Evolutionary conservation across 2,888 invertebrate genomes (phyloP), one percentile per base, ranked within the genome.

Genomic region (Drosophila histrio): DNA sequence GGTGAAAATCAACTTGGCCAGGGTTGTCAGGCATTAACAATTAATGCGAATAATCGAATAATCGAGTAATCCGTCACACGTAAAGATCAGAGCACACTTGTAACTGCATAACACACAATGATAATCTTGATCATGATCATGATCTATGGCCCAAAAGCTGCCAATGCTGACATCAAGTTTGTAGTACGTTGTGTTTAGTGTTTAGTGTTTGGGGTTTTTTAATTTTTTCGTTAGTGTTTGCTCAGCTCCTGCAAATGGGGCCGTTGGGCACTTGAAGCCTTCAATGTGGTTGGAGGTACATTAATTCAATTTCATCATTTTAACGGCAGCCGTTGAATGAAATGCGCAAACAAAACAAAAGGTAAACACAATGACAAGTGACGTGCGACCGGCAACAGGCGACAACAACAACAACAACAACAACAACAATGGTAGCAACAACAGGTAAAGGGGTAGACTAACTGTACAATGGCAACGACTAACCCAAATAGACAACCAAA

Each of bases 311-410:
- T 77, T 67, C 77, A 77, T 79, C 72, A 72, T 72, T 76, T 64
- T 26, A 74, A 74, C 68, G 77, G 73, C 72, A 68, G 69, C 59
- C 54, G 57, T 57, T 58, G 36, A 58, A 61, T 52, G 50, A 77
- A 73, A 68, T 43, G 66, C 8, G 61, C 70, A 86, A 77, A 69
- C 77, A 86, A 72, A 65, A 54, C 62, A 61, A 58, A 65, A 70
- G 58, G 73, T 61, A 79, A 85, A 79, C 60, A 82, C 67, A 66
- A 67, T 79, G 77, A 69, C 77, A 71, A 67, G 85, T 81, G 85
- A 78, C 79, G 85, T 73, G 83, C 86, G 62, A 78, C 24, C 9
- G 54, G 21, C 54, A 17, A 17, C 34, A 38, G 52, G 22, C 36
- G 50, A 57, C 57, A 50, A 28, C 41, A 24, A 43, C 41, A 43